Base-by-base conservation (phyloP, 2,797 vertebrate species). In the Holocentrus rufus region DNA sequence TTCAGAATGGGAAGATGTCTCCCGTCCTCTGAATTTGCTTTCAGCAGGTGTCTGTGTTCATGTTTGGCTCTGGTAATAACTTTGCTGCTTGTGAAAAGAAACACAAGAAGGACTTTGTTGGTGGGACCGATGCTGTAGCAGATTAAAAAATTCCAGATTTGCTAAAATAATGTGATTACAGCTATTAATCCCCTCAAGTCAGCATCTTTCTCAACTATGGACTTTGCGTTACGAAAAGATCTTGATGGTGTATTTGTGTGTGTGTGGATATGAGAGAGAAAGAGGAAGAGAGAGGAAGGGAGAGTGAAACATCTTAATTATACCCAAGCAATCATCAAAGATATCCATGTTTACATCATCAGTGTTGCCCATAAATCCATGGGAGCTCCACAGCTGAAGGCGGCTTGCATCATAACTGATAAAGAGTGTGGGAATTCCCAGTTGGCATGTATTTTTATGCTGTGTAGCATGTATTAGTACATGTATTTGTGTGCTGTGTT, bases 361-460 rank as follows among this genome's bases (percentile, higher is more conserved):
- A 52, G 14, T 18, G 5, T 15, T 55, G 57, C 66, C 52, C 60
- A 5, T 52, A 34, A 18, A 8, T 42, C n/a, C 5, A 20, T n/a
- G 62, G 20, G 13, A 34, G 7, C 3, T 34, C 44, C 44, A 13
- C 4, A 11, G 14, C 68, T 27, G 25, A 27, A 27, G 52, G 60
- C 2, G 31, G 63, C 84, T 72, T 76, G 63, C 72, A 79, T 83
- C 20, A 65, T 30, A 70, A 70, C 4, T 63, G 67, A 53, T 9
- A n/a, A n/a, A 44, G n/a, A 49, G 66, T 80, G 74, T 87, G 77
- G 80, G 77, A 86, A 58, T 77, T 74, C 60, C 76, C 70, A 3
- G 36, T n/a, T 58, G 54, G 53, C 7, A 55, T 58, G 85, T 85
- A 49, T 25, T 55, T 18, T 34, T 18, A 5, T 30, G 6, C 13